Evolutionary conservation across 2,888 invertebrate species (phyloP), one percentile per base, ranked within the genome.

Genomic region (Elysia crispata): DNA sequence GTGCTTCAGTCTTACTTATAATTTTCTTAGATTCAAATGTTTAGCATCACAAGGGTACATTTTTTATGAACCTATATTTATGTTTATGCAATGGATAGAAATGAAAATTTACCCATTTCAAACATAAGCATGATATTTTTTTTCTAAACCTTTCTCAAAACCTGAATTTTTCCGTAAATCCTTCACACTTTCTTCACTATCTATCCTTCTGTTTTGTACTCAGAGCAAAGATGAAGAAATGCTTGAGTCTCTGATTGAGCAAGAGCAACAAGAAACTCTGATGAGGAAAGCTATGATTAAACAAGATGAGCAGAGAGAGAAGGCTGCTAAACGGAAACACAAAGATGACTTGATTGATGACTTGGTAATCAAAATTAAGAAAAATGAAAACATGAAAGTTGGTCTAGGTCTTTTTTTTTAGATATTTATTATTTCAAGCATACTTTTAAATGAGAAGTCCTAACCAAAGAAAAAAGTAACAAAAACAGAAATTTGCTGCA

Each of bases 321-420:
- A 96, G 91, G 86, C 86, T 13, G 86, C 95, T 85, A 97, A 97
- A 92, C 95, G 96, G 28, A 94, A 96, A 57, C 96, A 96, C 85
- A 97, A 97, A 87, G 91, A 98, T 91, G 97, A 97, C 0, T 93
- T 99, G 6, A 97, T 99, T 81, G 98, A 98, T 92, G 98, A 98
- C 91, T 93, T 99, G 88, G 91, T 91, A 82, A 74, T n/a, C n/a
- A n/a, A n/a, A n/a, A n/a, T n/a, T 91, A 85, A 28, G 33, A 31
- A n/a, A 20, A 3, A 31, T 15, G 6, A 8, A 72, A 28, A 67
- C 6, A 25, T 50, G 73, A 33, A 31, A 20, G n/a, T 23, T 33
- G 8, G 20, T 28, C 13, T 41, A n/a, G 20, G 8, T 33, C 0
- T 11, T 11, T 5, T 1, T 5, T 41, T 41, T 73, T 5, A 23